Base-by-base conservation (phyloP, 92 coral and sea anemone genomes). In the Epizoanthus stellaris region DNA sequence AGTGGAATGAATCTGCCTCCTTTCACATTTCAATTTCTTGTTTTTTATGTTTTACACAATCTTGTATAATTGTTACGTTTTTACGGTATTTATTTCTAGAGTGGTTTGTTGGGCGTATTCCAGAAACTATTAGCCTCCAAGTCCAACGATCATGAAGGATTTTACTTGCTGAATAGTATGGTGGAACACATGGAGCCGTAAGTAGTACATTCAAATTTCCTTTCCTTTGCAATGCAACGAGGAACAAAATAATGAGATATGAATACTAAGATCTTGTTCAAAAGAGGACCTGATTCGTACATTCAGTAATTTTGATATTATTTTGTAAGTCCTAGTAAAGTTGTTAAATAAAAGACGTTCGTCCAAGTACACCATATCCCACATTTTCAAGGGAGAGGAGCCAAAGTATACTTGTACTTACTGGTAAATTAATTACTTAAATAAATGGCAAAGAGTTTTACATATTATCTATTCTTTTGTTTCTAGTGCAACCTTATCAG, bases 71-170 rank as follows among this genome's bases (percentile, higher is more conserved):
- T 49, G 62, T 19, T 57, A 40, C 8, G 36, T 0, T 12, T 56
- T 75, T 47, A 9, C 66, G 34, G 77, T 20, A 4, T 61, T 0
- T 75, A 12, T 57, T 34, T 84, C 52, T 87, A 96, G 98, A 89
- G 88, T 77, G 98, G 95, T 5, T 76, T 96, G 72, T 79, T 96
- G 64, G 99, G 99, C 30, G 97, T 96, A 64, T 96, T 96, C 84
- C 99, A 96, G 83, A 96, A 94, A 85, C 90, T 96, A 43, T 89
- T 96, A 67, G 98, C 99, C 16, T 96, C 99, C n/a, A 94, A 92
- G 83, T 76, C 93, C 43, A 96, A 96, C 73, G 99, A 96, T 61
- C 99, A 96, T 75, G 98, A 96, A 87, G 99, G 99, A 23, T 96
- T 96, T 68, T 96, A 96, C 77, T 84, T 96, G 39, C 73, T 96